phyloP scores from a whole-genome alignment of 2,113 vertebrate species.

The Megaceryle torquata region DNA sequence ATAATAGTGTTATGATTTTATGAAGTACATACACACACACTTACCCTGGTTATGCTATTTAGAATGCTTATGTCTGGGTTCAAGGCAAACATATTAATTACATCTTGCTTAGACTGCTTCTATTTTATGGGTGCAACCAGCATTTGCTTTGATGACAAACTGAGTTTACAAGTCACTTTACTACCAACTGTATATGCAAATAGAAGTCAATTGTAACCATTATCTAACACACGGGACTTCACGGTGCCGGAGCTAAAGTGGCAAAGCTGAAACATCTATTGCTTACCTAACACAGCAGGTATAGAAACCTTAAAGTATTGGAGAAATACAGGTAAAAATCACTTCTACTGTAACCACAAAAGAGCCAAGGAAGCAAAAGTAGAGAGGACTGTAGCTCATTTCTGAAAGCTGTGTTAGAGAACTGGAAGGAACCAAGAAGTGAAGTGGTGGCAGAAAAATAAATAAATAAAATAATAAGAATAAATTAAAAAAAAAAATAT shows the following conservation, averaged over 20 bases:
- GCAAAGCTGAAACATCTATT: background rate
- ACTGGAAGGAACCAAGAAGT: background rate
- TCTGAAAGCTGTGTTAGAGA: background rate
- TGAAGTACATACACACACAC: background rate
- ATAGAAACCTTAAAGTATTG: background rate
- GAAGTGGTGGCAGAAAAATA: background rate
- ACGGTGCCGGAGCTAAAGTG: background rate
- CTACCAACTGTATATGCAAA: background rate
- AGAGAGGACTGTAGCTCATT: background rate
- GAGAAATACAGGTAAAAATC: background rate
- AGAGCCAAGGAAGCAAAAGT: background rate
- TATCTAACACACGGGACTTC: background rate
- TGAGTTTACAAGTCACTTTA: background rate
- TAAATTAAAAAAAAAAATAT: no score
- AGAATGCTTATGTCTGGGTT: background rate
- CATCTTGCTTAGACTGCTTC: background rate
- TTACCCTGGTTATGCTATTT: background rate
- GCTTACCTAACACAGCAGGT: background rate
- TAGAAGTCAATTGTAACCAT: background rate
- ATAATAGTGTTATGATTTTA: background rate
- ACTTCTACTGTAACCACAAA: background rate
- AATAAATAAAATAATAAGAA: no score
- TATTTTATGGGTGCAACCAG: background rate
- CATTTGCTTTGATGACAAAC: background rate
- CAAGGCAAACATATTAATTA: background rate